These are phyloP conservation scores for Etia nguti DNA, from an alignment of 2,113 vertebrate species.

Conservation along the genomic window DNA sequence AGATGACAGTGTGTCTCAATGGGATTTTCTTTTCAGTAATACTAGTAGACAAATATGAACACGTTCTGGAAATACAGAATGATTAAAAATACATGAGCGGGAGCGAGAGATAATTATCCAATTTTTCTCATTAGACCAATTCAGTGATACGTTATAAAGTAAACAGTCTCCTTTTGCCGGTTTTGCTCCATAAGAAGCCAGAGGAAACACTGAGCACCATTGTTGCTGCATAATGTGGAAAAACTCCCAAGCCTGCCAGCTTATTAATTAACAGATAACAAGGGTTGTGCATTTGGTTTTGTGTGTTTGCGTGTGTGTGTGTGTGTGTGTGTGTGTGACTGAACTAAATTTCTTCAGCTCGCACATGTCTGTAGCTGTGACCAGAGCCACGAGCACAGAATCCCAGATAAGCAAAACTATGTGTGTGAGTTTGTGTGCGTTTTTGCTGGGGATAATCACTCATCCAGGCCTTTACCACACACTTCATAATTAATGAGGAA, in stretches of 20 bases:
- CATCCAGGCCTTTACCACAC: not conserved
- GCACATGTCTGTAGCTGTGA: not conserved
- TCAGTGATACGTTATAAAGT: not conserved
- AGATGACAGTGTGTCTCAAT: not conserved
- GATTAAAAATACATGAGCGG: not conserved
- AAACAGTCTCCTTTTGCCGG: not conserved
- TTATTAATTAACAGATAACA: constrained; percentile 23
- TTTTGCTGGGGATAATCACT: not conserved
- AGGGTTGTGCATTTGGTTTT: not conserved
- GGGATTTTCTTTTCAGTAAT: not conserved
- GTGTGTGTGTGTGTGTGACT: not conserved
- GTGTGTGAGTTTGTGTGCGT: not conserved
- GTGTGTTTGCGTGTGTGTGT: not conserved
- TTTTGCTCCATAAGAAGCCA: not conserved
- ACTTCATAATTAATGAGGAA: constrained; percentile 1
- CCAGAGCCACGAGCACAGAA: not conserved
- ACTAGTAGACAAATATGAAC: not conserved
- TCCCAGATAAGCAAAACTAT: not conserved
- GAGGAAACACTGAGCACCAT: not conserved
- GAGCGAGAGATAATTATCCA: not conserved
- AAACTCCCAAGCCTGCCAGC: not conserved
- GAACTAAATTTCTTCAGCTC: not conserved
- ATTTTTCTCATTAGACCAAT: not conserved
- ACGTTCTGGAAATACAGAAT: not conserved
- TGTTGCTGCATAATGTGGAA: not conserved